phyloP scores from a whole-genome alignment of 1,140 invertebrate genomes.

The Helicoverpa armigera region DNA sequence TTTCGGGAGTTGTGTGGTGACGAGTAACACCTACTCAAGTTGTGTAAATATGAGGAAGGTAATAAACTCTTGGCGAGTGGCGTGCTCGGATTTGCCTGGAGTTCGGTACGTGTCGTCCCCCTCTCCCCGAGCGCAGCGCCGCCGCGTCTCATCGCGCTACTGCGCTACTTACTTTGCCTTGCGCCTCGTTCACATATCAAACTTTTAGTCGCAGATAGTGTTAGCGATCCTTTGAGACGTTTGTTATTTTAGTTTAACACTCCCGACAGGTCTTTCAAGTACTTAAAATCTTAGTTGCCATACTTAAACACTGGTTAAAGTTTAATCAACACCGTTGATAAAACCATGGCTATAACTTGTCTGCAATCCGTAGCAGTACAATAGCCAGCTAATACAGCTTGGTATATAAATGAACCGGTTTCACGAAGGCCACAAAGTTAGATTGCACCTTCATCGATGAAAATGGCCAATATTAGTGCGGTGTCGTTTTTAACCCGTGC shows the following conservation, averaged over 20 bases:
- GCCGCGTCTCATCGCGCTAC: conserved; percentile 57
- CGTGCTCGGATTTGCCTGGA: conserved; percentile 78
- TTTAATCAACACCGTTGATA: not conserved
- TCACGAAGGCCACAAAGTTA: conserved; percentile 8
- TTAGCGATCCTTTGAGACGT: conserved; percentile 65
- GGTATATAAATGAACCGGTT: conserved; percentile 3
- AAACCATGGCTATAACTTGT: not conserved
- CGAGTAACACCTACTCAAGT: conserved; percentile 77
- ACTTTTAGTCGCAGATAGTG: conserved; percentile 70
- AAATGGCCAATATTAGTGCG: conserved; percentile 36
- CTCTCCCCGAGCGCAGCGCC: conserved; percentile 43
- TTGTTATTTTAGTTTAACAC: conserved; percentile 57
- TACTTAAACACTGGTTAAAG: not conserved
- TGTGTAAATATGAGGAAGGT: conserved; percentile 83
- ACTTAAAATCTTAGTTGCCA: not conserved
- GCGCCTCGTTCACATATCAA: conserved; percentile 60
- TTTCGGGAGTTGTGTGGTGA: conserved; percentile 16
- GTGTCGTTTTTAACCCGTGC: conserved; percentile 39
- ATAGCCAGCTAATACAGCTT: no score
- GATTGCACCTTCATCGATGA: conserved; percentile 23
- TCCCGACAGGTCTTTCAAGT: not conserved
- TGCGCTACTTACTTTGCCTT: conserved; percentile 57
- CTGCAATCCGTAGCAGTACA: no score
- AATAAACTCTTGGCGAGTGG: conserved; percentile 79
- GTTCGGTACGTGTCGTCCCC: conserved; percentile 75